These are phyloP conservation scores for Callopanchax toddi DNA, from an alignment of 2,113 vertebrate species.

Conservation along the genomic window DNA sequence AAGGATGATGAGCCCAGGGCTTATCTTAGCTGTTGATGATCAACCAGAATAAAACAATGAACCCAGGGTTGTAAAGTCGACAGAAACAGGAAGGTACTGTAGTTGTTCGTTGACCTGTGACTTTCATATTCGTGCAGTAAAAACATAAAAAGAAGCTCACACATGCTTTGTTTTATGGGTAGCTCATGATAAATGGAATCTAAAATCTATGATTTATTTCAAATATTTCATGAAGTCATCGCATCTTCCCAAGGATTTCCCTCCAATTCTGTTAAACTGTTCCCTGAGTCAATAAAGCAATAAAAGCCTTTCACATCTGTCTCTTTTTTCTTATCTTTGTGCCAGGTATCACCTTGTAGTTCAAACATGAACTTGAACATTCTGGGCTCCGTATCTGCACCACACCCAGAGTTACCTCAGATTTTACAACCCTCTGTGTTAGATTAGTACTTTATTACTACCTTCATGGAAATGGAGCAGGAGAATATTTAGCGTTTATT, in stretches of 20 bases:
- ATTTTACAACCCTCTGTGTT: not conserved
- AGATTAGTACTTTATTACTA: constrained; percentile 33
- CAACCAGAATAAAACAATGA: constrained; percentile 26
- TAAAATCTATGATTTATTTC: not conserved
- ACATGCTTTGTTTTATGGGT: not conserved
- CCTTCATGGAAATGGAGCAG: not conserved
- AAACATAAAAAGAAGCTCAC: constrained; percentile 16
- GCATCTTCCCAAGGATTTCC: not conserved
- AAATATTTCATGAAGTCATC: constrained; percentile 5
- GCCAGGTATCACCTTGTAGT: not conserved
- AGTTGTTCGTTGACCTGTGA: constrained; percentile 13
- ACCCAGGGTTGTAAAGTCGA: constrained; percentile 17
- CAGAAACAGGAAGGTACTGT: constrained; percentile 30
- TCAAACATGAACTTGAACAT: constrained; percentile 3
- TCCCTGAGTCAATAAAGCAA: constrained; percentile 15
- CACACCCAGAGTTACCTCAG: constrained; percentile 8
- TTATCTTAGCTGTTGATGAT: constrained; percentile 60
- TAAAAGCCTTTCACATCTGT: constrained; percentile 1
- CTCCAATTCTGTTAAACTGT: not conserved
- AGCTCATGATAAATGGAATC: not conserved
- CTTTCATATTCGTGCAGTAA: constrained; percentile 10
- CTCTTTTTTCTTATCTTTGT: not conserved
- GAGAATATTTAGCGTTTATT: constrained; percentile 7
- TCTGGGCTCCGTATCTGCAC: not conserved
- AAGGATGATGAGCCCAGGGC: not conserved